Evolutionary conservation across 1,140 invertebrate genomes (phyloP).

Genomic region (Tetranychus urticae): DNA sequence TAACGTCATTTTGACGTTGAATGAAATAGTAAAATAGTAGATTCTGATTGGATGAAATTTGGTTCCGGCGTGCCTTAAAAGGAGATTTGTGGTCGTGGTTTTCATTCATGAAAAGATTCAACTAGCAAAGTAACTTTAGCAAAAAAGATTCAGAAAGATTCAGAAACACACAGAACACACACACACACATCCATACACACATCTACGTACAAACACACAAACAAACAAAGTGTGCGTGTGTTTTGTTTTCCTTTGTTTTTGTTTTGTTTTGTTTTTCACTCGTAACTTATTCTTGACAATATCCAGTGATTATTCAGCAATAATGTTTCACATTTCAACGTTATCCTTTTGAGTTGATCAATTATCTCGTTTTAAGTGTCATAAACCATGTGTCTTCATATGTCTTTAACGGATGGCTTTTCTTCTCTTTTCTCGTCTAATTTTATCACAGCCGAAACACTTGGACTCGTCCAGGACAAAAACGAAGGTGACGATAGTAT

Average conservation of each 20-base stretch:
- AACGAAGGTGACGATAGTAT: conserved; percentile 10
- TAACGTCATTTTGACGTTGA: conserved; percentile 3
- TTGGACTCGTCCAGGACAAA: conserved; percentile 9
- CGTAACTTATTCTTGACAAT: background rate
- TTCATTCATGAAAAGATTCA: background rate
- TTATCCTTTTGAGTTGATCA: background rate
- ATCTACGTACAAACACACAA: background rate
- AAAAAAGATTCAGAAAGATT: background rate
- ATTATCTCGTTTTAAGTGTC: background rate
- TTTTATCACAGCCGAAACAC: conserved; percentile 11
- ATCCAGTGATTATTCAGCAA: background rate
- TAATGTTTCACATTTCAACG: background rate
- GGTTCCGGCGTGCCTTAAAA: background rate
- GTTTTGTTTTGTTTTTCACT: background rate
- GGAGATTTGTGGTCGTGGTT: background rate
- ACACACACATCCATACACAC: too few species aligned
- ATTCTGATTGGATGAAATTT: background rate
- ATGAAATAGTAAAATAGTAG: background rate
- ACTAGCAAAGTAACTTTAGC: background rate
- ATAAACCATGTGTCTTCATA: background rate
- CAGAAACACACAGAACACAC: too few species aligned
- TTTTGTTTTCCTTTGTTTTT: background rate
- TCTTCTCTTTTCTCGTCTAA: background rate
- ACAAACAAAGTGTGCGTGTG: background rate
- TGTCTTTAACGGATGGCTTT: background rate